Base-by-base conservation (phyloP, 2,113 vertebrate genomes). In the Lophochroa leadbeateri region DNA sequence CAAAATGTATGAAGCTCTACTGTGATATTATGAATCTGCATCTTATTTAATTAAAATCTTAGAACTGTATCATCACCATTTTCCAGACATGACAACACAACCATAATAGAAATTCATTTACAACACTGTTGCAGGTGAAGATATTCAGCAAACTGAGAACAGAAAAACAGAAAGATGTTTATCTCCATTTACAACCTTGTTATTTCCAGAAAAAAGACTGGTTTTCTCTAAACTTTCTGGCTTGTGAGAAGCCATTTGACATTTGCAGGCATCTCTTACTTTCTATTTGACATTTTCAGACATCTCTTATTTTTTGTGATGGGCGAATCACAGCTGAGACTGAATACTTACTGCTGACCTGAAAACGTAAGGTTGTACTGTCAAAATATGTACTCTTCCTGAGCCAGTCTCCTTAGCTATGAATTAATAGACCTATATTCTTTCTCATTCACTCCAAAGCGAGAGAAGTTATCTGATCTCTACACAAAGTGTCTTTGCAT, bases 201-300 rank as follows among this genome's bases (percentile, higher is more conserved):
- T 77, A 81, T 57, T 94, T 92, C 76, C 25, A 74, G 53, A 55
- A 77, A 83, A 81, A 35, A 2, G 5, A 39, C n/a, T 55, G 17
- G 0, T 20, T 92, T 95, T 71, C 64, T 67, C 55, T 55, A 24
- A n/a, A 68, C 8, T 75, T 94, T 75, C 13, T 84, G 37, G 43
- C 37, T 89, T 67, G 28, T 39, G 11, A 74, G 46, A 91, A 75
- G 47, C 10, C 31, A 46, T 92, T 89, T 92, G 81, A 86, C 81
- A 94, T 94, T 94, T 96, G 60, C 52, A 90, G 33, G 23, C 39
- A 64, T 82, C 67, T 88, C 55, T 85, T 81, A 49, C 47, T 91
- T 84, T 93, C 29, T 91, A 14, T 94, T 95, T 72, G 87, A 68
- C 81, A 72, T 91, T 95, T 95, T 92, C 63, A 89, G 76, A 27